A percentile compares a stretch with the other conserved stretches of the same genome.
phyloP scores from a whole-genome alignment of 2,888 invertebrate genomes.

The Neria commutata region DNA sequence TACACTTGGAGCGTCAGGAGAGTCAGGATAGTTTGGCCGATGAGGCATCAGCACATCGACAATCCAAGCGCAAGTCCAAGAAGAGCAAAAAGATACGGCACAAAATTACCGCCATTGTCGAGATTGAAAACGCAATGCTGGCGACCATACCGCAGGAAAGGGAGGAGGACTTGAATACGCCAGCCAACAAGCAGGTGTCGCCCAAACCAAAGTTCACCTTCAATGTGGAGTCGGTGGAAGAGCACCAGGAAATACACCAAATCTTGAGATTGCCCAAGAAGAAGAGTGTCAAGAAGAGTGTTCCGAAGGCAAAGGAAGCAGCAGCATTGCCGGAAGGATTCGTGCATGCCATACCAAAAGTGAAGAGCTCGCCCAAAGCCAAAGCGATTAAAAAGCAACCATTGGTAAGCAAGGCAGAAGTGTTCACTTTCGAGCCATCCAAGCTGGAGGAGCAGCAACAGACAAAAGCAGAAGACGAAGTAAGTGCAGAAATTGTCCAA shows the following conservation, averaged over 20 bases:
- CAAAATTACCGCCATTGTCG: conserved; percentile 58
- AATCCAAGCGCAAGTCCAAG: conserved; percentile 44
- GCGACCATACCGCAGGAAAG: conserved; percentile 30
- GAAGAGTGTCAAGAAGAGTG: conserved; percentile 41
- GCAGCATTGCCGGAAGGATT: conserved; percentile 44
- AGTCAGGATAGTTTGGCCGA: conserved; percentile 49
- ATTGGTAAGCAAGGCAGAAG: conserved; percentile 37
- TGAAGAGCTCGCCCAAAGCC: conserved; percentile 39
- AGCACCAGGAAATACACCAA: conserved; percentile 55
- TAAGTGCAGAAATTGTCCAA: background rate
- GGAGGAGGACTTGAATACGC: conserved; percentile 39
- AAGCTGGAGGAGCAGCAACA: conserved; percentile 20
- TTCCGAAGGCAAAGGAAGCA: conserved; percentile 23
- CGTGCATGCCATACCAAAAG: conserved; percentile 45
- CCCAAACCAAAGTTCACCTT: conserved; percentile 57
- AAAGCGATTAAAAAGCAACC: conserved; percentile 5
- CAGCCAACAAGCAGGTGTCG: conserved; percentile 24
- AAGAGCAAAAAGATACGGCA: conserved; percentile 54
- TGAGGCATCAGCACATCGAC: conserved; percentile 16
- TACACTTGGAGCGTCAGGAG: conserved; percentile 54
- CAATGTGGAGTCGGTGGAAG: conserved; percentile 59
- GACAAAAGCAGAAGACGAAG: background rate
- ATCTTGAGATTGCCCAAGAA: conserved; percentile 59
- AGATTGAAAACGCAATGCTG: conserved; percentile 48
- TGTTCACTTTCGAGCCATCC: conserved; percentile 45